Conservation (phyloP, 2,888 invertebrate genomes). For the Dolomedes plantarius region DNA sequence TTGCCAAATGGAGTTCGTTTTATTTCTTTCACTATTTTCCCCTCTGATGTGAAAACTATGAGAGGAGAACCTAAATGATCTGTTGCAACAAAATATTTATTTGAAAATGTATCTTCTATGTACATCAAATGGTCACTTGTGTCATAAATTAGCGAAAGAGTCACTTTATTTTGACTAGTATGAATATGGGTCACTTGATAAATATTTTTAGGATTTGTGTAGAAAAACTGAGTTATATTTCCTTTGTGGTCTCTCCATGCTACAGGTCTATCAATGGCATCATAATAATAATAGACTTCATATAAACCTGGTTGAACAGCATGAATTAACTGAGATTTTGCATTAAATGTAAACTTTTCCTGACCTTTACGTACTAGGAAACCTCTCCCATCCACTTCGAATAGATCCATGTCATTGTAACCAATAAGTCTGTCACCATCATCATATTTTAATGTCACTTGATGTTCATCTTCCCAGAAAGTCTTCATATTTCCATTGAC, state of each 20-base stretch:
- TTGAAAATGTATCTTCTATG: slow-evolving; percentile 88
- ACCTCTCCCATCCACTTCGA: slow-evolving; percentile 88
- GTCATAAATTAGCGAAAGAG: slow-evolving; percentile 93
- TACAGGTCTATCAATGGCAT: slow-evolving; percentile 90
- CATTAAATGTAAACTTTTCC: slow-evolving; percentile 94
- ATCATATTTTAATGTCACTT: slow-evolving; percentile 76
- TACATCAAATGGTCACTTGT: slow-evolving; percentile 92
- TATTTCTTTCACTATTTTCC: slow-evolving; percentile 93
- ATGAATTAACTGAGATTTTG: slow-evolving; percentile 90
- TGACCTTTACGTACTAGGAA: slow-evolving; percentile 94
- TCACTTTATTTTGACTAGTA: slow-evolving; percentile 92
- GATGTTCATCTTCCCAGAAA: slow-evolving; percentile 75
- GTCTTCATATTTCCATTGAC: slow-evolving; percentile 90
- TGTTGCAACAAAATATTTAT: slow-evolving; percentile 94
- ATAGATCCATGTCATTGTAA: slow-evolving; percentile 75
- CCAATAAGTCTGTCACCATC: slow-evolving; percentile 76
- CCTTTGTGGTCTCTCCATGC: slow-evolving; percentile 95
- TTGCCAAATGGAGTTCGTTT: slow-evolving; percentile 96
- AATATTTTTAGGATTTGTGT: slow-evolving; percentile 89
- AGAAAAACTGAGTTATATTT: slow-evolving; percentile 96
- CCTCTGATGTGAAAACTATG: slow-evolving; percentile 96
- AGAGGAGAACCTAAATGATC: slow-evolving; percentile 96
- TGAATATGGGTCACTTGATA: slow-evolving; percentile 94
- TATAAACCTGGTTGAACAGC: slow-evolving; percentile 92
- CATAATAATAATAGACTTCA: slow-evolving; percentile 89